Conservation (phyloP, 92 coral and sea anemone genomes). For the Zoanthus solanderi region DNA sequence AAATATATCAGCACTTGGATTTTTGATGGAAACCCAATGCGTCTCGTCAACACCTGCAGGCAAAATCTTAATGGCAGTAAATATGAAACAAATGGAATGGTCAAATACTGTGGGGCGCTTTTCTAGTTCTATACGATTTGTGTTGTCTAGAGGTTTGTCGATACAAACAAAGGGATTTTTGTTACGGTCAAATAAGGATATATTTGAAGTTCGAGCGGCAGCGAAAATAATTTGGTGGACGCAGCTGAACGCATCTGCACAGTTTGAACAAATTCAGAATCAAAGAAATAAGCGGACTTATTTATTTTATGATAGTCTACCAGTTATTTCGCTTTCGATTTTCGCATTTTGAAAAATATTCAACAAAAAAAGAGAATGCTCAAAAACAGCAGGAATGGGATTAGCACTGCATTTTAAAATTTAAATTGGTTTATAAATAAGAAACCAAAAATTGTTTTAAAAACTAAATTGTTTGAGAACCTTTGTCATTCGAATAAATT, state of each 20-base stretch:
- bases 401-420: not conserved
- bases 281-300: not conserved
- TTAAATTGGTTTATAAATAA: not conserved
- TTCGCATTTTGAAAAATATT: not conserved
- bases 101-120: not conserved
- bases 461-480: too few species aligned
- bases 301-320: too few species aligned
- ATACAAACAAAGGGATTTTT: constrained; percentile 5
- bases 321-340: too few species aligned
- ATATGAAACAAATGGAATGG: not conserved
- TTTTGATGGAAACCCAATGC: too few species aligned
- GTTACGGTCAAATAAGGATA: constrained; percentile 19
- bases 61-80: not conserved
- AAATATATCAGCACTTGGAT: too few species aligned
- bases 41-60: too few species aligned
- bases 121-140: not conserved
- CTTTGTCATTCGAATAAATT: too few species aligned
- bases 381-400: not conserved
- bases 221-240: not conserved
- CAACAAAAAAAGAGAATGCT: not conserved
- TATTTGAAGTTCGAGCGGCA: constrained; percentile 1
- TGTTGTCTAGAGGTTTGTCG: constrained; percentile 8
- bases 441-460: not conserved
- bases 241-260: not conserved
- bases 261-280: not conserved